These are phyloP conservation scores for Macrosiphum euphorbiae DNA, from an alignment of 2,888 invertebrate genomes.

Conservation along the genomic window DNA sequence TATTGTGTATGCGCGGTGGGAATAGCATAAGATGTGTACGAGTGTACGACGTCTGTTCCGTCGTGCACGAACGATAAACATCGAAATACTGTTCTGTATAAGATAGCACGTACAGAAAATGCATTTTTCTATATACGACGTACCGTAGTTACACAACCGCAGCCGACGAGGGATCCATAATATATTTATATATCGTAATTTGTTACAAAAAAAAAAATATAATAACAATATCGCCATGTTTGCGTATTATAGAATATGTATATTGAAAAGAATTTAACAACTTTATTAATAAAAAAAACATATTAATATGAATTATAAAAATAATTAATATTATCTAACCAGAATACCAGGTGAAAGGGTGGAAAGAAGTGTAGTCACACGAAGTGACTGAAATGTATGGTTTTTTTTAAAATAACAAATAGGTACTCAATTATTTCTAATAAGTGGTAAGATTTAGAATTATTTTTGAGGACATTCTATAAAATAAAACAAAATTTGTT, in stretches of 20 bases:
- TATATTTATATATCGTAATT: neutral
- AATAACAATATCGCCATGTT: neutral
- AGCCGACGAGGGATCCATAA: neutral
- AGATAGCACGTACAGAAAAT: neutral
- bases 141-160: neutral
- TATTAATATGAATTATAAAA: neutral
- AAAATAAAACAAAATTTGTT: no score
- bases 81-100: neutral
- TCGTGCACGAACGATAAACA: constrained; percentile 10
- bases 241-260: neutral
- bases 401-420: no score
- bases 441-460: no score
- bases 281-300: neutral
- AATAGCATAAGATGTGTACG: neutral
- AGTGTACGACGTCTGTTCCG: neutral
- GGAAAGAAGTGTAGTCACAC: neutral
- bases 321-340: neutral
- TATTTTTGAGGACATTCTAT: no score
- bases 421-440: no score
- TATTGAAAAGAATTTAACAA: neutral
- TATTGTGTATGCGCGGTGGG: neutral
- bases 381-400: neutral
- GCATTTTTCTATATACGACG: neutral
- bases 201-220: neutral
- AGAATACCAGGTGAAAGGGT: neutral